Conservation (phyloP, 1,140 invertebrate species). For the Phocides pigmalion region DNA sequence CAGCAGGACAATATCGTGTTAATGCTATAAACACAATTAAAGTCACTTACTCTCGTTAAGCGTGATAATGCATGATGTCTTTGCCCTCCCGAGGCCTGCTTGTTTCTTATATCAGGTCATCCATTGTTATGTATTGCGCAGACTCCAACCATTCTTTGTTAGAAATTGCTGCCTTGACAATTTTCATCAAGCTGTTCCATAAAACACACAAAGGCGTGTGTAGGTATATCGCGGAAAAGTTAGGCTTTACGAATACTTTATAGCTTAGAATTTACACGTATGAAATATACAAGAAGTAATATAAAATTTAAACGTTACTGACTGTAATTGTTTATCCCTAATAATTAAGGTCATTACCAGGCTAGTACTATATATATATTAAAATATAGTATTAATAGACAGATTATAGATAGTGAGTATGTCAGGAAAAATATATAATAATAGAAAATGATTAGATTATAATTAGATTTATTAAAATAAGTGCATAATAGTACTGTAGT, state of each 20-base stretch:
- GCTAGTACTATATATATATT: no score
- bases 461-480: no score
- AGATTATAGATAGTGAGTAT: no score
- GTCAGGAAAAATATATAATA: no score
- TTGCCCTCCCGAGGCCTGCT: conserved; percentile 55
- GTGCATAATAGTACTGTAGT: neutral
- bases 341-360: no score
- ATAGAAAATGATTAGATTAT: no score
- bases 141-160: conserved; percentile 37
- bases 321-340: no score
- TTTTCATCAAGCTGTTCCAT: conserved; percentile 17
- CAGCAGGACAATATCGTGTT: conserved; percentile 45
- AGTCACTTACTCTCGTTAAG: conserved; percentile 77
- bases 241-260: neutral
- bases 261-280: no score
- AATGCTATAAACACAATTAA: conserved; percentile 79
- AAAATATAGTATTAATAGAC: no score
- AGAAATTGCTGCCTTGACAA: conserved; percentile 25
- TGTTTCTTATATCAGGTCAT: conserved; percentile 33
- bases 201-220: conserved; percentile 7
- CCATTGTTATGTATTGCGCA: conserved; percentile 55
- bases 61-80: conserved; percentile 70
- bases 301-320: no score
- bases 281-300: no score
- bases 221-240: neutral